Evolutionary conservation across 2,113 vertebrate genomes (phyloP).

Genomic region (Osmerus eperlanus): DNA sequence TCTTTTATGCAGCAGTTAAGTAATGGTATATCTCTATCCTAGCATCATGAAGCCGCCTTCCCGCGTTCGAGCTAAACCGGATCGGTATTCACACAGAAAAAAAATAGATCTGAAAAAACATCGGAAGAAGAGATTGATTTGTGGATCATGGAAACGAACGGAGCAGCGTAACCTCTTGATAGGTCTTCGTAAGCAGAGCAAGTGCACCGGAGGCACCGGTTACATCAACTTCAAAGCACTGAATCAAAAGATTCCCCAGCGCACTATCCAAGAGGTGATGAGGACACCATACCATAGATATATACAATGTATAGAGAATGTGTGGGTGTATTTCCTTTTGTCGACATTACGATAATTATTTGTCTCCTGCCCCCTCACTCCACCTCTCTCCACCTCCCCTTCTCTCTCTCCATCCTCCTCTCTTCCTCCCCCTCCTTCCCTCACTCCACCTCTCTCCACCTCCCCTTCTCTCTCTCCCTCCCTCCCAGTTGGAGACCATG

Average conservation of each 20-base stretch:
- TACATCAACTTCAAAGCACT: slow-evolving; percentile 13
- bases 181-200: slow-evolving; percentile 6
- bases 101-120: background rate
- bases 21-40: background rate
- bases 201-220: too few relatives aligned
- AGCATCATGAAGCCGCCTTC: slow-evolving; percentile 32
- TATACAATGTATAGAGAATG: background rate
- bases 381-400: background rate
- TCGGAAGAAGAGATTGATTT: background rate
- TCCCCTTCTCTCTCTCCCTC: background rate
- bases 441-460: background rate
- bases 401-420: background rate
- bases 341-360: too few relatives aligned
- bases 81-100: slow-evolving; percentile 9
- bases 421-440: background rate
- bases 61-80: slow-evolving; percentile 16
- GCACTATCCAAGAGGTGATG: slow-evolving; percentile 41
- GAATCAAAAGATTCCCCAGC: slow-evolving; percentile 23
- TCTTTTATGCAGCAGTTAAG: too few relatives aligned
- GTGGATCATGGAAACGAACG: slow-evolving; percentile 13
- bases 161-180: slow-evolving; percentile 15
- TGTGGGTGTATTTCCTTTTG: background rate
- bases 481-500: background rate
- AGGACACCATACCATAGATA: background rate
- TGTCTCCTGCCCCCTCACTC: background rate